phyloP scores from a whole-genome alignment of 2,888 invertebrate species.

The Machimus rusticus region DNA sequence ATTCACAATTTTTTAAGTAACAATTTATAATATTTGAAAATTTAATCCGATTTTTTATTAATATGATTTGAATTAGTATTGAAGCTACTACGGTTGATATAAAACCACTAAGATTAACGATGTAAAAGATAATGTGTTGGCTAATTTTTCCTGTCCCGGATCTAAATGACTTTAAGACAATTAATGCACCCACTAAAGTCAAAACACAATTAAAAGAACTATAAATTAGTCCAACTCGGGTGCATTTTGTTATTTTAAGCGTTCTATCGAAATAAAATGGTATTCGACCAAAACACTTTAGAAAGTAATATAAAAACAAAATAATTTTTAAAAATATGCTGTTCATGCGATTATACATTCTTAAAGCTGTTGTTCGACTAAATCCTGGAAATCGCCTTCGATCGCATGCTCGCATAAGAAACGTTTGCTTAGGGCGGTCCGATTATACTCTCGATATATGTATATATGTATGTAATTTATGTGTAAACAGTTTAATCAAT shows the following conservation, averaged over 20 bases:
- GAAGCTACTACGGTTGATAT: neutral
- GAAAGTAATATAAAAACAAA: neutral
- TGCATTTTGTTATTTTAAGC: neutral
- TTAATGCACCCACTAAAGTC: neutral
- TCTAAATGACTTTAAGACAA: neutral
- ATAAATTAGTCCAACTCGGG: neutral
- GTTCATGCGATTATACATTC: neutral
- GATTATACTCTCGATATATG: neutral
- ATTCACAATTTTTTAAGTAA: neutral
- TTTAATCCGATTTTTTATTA: neutral
- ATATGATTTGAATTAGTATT: neutral
- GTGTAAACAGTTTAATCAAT: neutral
- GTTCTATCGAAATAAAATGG: neutral
- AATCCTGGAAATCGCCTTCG: neutral
- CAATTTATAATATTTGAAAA: neutral
- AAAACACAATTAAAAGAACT: neutral
- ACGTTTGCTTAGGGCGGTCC: neutral
- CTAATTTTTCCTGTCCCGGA: neutral
- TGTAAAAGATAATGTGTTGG: neutral
- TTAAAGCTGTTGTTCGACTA: neutral
- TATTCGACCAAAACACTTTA: neutral
- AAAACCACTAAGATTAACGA: neutral
- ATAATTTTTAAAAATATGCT: neutral
- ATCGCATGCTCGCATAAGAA: no score
- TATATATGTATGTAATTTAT: neutral